phyloP scores from a whole-genome alignment of 2,888 invertebrate species.

The Chydorus sphaericus region DNA sequence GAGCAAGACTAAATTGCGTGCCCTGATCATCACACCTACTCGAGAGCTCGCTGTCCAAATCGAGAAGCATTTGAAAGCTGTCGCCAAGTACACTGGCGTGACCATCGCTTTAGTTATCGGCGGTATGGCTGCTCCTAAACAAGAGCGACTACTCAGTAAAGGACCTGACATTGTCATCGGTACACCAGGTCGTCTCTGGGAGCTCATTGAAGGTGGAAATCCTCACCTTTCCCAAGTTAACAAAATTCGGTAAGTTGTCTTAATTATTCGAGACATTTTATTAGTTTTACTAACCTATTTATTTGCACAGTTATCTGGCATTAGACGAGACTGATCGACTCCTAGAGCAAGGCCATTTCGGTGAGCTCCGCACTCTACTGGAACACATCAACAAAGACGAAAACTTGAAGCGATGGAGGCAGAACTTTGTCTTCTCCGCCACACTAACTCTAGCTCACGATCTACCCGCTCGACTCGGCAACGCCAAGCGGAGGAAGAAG shows the following conservation, averaged over 20 bases:
- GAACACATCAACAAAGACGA: conserved; percentile 61
- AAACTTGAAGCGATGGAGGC: conserved; percentile 42
- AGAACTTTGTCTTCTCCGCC: conserved; percentile 95
- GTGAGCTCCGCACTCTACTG: conserved; percentile 68
- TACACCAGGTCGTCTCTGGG: conserved; percentile 95
- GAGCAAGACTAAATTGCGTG: conserved; percentile 43
- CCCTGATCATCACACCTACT: conserved; percentile 85
- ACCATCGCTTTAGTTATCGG: conserved; percentile 76
- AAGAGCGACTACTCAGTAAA: conserved; percentile 64
- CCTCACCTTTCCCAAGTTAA: conserved; percentile 55
- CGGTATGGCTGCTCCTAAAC: conserved; percentile 86
- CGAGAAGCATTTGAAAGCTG: conserved; percentile 61
- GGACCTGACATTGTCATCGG: conserved; percentile 90
- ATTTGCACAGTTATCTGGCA: conserved; percentile 55
- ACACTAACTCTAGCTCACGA: conserved; percentile 86
- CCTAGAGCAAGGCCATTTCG: conserved; percentile 91
- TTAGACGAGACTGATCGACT: conserved; percentile 98
- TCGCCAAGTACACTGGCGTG: conserved; percentile 64
- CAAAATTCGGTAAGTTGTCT: conserved; percentile 43
- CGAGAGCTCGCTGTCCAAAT: conserved; percentile 93
- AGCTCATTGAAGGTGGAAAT: conserved; percentile 66
- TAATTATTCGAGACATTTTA: background rate
- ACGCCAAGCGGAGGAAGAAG: conserved; percentile 31
- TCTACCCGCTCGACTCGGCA: conserved; percentile 37
- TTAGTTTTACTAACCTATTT: background rate